phyloP scores from a whole-genome alignment of 2,113 vertebrate species.

The Periophthalmodon schlosseri region DNA sequence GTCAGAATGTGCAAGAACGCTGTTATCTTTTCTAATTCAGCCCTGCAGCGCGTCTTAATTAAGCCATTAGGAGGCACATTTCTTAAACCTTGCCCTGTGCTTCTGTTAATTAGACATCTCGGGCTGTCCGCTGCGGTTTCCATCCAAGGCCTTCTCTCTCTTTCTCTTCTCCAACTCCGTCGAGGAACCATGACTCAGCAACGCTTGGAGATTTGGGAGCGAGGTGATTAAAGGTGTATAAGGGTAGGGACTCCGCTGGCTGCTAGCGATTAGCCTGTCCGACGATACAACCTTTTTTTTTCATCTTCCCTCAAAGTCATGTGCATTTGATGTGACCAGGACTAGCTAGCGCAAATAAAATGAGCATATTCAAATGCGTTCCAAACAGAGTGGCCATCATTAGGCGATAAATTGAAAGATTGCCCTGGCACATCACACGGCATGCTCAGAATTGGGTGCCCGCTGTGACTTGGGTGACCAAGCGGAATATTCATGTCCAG shows the following conservation, averaged over 20 bases:
- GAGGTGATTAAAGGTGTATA: slow-evolving; percentile 68
- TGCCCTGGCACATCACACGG: slow-evolving; percentile 37
- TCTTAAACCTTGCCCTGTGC: slow-evolving; percentile 35
- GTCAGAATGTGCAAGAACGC: slow-evolving; percentile 10
- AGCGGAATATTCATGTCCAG: slow-evolving; percentile 20
- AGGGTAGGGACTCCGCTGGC: slow-evolving; percentile 58
- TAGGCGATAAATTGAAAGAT: slow-evolving; percentile 60
- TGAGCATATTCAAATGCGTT: slow-evolving; percentile 58
- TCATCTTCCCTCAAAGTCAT: slow-evolving; percentile 64
- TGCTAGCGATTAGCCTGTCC: slow-evolving; percentile 62
- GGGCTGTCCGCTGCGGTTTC: slow-evolving; percentile 50
- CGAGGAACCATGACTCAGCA: slow-evolving; percentile 56
- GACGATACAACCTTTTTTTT: slow-evolving; percentile 22
- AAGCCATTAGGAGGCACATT: slow-evolving; percentile 45
- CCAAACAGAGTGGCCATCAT: slow-evolving; percentile 58
- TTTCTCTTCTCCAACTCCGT: slow-evolving; percentile 52
- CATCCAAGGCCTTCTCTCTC: slow-evolving; percentile 53
- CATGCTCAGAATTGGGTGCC: slow-evolving; percentile 42
- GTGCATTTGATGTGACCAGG: slow-evolving; percentile 62
- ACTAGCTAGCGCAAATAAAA: slow-evolving; percentile 45
- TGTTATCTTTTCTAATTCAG: slow-evolving; percentile 10
- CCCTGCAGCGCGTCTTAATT: slow-evolving; percentile 40
- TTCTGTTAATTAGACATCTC: slow-evolving; percentile 60
- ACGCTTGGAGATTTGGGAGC: slow-evolving; percentile 41
- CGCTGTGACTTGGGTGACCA: slow-evolving; percentile 33